Conservation (phyloP, 2,888 invertebrate species). For the Pandemis corylana region DNA sequence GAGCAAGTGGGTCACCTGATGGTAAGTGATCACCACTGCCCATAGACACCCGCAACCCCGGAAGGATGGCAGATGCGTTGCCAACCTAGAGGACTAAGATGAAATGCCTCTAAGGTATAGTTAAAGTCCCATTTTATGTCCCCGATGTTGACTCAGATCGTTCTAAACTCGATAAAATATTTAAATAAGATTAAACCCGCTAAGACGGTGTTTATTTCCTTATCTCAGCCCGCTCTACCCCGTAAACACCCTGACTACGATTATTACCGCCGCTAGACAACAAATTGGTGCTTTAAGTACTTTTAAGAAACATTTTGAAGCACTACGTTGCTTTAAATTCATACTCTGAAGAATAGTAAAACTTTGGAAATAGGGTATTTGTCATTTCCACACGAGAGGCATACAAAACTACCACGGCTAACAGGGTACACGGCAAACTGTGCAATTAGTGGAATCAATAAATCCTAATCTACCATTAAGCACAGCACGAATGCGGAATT, state of each 20-base stretch:
- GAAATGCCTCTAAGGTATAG: too few relatives aligned
- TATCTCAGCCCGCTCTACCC: constrained; percentile 28
- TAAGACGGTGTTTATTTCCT: constrained; percentile 18
- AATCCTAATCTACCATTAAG: constrained; percentile 4
- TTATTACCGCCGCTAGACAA: constrained; percentile 28
- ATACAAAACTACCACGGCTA: background rate
- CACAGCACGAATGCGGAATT: constrained; percentile 9
- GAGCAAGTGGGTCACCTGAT: too few relatives aligned
- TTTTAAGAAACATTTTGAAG: constrained; percentile 5
- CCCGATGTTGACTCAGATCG: background rate
- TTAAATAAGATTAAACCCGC: constrained; percentile 29
- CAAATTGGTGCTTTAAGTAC: constrained; percentile 8
- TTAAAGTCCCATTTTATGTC: background rate
- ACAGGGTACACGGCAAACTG: too few relatives aligned
- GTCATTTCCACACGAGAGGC: background rate
- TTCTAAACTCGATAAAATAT: constrained; percentile 27
- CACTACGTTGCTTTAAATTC: background rate
- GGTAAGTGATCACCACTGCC: too few relatives aligned
- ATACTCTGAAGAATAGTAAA: background rate
- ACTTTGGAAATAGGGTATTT: background rate
- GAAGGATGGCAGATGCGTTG: too few relatives aligned
- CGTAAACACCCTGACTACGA: constrained; percentile 27
- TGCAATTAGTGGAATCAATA: background rate
- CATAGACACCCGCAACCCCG: too few relatives aligned
- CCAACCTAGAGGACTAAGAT: too few relatives aligned